phyloP scores from a whole-genome alignment of 2,888 invertebrate genomes.

The Amphipoea oculea region DNA sequence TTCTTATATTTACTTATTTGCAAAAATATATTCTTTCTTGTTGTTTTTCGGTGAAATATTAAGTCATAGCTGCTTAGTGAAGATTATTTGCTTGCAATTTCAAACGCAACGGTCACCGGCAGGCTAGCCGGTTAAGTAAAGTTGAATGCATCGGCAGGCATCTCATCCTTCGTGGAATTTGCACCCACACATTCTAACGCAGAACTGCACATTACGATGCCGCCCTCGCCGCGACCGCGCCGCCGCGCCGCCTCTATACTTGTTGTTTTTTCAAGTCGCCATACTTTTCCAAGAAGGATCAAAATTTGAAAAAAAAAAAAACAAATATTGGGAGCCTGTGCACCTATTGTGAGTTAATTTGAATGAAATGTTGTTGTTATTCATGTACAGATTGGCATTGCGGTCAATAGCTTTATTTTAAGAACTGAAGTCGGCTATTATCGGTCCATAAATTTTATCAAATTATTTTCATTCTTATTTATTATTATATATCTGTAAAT shows the following conservation, averaged over 20 bases:
- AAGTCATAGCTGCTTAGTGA: constrained; percentile 4
- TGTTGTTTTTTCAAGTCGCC: constrained; percentile 70
- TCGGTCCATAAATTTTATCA: background rate
- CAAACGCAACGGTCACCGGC: constrained; percentile 77
- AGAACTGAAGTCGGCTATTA: background rate
- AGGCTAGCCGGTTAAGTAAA: constrained; percentile 75
- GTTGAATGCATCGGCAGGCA: constrained; percentile 83
- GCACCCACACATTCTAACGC: constrained; percentile 82
- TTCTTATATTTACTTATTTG: constrained; percentile 43
- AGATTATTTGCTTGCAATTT: constrained; percentile 68
- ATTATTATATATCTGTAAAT: background rate
- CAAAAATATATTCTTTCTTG: constrained; percentile 25
- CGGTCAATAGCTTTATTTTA: background rate
- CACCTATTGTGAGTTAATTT: constrained; percentile 44
- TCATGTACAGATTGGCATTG: background rate
- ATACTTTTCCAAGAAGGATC: constrained; percentile 73
- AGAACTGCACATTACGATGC: constrained; percentile 73
- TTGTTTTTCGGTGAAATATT: constrained; percentile 19
- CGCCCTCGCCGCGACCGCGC: constrained; percentile 63
- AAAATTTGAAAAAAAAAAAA: constrained; percentile 27
- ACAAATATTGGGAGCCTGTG: background rate
- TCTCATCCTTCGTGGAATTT: constrained; percentile 88
- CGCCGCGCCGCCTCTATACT: constrained; percentile 66
- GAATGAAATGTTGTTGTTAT: constrained; percentile 30
- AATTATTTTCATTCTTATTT: background rate